These are phyloP conservation scores for Geotrupes spiniger DNA, from an alignment of 2,888 invertebrate genomes.

Conservation along the genomic window DNA sequence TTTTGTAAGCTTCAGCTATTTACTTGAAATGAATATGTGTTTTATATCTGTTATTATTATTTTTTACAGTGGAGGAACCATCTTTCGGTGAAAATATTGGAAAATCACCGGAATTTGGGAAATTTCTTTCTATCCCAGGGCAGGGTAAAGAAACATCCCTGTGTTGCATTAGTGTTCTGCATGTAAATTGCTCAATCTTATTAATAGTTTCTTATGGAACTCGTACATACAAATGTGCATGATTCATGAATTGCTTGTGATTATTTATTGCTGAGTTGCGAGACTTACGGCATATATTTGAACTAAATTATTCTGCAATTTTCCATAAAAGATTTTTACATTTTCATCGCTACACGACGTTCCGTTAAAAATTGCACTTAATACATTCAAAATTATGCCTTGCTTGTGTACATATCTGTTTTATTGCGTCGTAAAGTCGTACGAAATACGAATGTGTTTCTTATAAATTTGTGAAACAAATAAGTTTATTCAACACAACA, in stretches of 20 bases:
- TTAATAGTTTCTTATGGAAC: neutral
- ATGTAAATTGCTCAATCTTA: constrained; percentile 1
- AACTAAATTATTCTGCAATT: no score
- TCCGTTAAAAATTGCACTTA: no score
- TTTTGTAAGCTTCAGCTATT: constrained; percentile 1
- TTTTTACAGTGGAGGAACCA: constrained; percentile 48
- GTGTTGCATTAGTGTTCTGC: constrained; percentile 6
- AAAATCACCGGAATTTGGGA: constrained; percentile 47
- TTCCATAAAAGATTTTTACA: no score
- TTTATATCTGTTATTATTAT: neutral
- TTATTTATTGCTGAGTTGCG: neutral
- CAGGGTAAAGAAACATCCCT: constrained; percentile 45
- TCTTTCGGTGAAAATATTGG: constrained; percentile 37
- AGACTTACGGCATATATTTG: no score
- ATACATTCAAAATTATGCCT: no score
- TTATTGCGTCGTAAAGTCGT: no score
- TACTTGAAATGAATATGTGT: no score
- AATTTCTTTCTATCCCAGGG: constrained; percentile 52
- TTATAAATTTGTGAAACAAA: no score
- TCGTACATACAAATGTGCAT: neutral
- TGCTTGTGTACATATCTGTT: no score
- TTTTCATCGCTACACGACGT: no score
- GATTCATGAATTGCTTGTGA: neutral
- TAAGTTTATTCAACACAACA: no score
- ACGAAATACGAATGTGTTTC: no score